Conservation (phyloP, 2,797 vertebrate species). For the Eremophila alpestris region DNA sequence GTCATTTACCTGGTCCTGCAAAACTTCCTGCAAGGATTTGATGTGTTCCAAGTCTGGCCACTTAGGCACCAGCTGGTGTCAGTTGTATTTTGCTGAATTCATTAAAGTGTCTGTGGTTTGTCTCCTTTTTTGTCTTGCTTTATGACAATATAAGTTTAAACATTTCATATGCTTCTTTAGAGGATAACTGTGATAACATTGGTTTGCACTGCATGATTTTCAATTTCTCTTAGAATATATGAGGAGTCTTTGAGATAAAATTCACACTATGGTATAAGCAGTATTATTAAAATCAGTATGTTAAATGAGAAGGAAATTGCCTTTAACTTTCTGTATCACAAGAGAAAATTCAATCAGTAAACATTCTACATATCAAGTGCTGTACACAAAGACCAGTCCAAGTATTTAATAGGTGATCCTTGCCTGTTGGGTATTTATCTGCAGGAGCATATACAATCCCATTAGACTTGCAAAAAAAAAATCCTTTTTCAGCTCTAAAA, state of each 20-base stretch:
- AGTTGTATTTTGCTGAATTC: not conserved
- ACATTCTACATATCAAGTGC: not conserved
- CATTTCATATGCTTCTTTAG: not conserved
- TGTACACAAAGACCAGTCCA: not conserved
- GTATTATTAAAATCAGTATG: not conserved
- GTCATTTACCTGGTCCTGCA: not conserved
- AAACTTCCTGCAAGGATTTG: not conserved
- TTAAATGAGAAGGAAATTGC: not conserved
- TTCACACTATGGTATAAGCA: not conserved
- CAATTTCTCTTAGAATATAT: not conserved
- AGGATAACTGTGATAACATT: not conserved
- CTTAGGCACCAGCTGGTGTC: not conserved
- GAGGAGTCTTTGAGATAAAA: not conserved
- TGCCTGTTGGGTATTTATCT: not conserved
- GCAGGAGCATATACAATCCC: not conserved
- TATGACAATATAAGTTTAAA: not conserved
- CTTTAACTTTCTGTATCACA: not conserved
- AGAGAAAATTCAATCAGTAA: not conserved
- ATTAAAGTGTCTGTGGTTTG: not conserved
- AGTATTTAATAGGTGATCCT: not conserved
- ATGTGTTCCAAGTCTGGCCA: not conserved
- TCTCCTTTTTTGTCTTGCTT: not conserved
- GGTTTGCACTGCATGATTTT: not conserved
- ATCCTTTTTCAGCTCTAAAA: not conserved
- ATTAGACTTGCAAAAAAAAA: not conserved